Conservation (phyloP, 2,113 vertebrate species). For the Baryphthengus martii region DNA sequence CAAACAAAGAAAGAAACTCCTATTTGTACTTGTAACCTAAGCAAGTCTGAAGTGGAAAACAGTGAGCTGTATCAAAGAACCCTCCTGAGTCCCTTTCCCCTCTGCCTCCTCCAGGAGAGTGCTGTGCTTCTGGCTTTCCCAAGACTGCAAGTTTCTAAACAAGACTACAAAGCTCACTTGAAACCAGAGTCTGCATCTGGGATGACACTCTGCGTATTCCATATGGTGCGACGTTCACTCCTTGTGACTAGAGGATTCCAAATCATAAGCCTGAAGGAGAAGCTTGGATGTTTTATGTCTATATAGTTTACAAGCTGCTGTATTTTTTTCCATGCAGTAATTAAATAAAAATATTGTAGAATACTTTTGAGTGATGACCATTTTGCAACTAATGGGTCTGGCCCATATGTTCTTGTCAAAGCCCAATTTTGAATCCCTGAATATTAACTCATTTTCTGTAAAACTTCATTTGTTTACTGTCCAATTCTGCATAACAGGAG, state of each 20-base stretch:
- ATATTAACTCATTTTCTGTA: not conserved
- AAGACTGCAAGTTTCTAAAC: not conserved
- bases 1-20: not conserved
- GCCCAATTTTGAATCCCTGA: not conserved
- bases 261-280: not conserved
- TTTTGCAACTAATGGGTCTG: not conserved
- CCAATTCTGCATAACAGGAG: not conserved
- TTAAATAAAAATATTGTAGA: not conserved
- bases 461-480: not conserved
- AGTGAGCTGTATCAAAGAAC: not conserved
- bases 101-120: not conserved
- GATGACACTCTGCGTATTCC: not conserved
- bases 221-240: accelerated
- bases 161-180: not conserved
- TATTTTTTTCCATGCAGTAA: not conserved
- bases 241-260: not conserved
- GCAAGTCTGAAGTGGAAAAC: not conserved
- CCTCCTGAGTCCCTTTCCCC: not conserved
- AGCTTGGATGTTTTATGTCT: not conserved
- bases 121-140: not conserved
- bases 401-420: not conserved
- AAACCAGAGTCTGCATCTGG: not conserved
- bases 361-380: not conserved
- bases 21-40: not conserved
- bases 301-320: not conserved